Conservation (phyloP, 2,797 vertebrate genomes). For the Urocyon cinereoargenteus region DNA sequence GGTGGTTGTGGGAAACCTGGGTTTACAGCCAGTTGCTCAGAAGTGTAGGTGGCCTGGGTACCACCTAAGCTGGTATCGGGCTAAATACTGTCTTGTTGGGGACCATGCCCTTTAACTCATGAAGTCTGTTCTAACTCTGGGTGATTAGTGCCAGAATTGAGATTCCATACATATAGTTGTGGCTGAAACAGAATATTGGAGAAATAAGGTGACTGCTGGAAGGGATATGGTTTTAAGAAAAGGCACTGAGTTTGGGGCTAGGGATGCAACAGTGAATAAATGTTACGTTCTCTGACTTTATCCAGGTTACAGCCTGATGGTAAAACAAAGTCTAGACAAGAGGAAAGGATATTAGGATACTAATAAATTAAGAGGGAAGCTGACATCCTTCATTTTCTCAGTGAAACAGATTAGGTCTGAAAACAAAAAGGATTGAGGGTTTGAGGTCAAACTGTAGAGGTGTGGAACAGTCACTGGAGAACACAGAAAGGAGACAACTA, state of each 20-base stretch:
- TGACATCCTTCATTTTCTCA: background rate
- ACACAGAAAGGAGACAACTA: background rate
- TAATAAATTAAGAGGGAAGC: background rate
- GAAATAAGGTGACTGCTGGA: background rate
- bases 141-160: background rate
- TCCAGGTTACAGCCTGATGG: background rate
- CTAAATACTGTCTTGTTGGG: background rate
- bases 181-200: background rate
- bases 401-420: slow-evolving; percentile 15
- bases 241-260: background rate
- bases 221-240: background rate
- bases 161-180: background rate
- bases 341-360: background rate
- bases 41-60: background rate
- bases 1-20: background rate
- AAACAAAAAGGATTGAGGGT: slow-evolving; percentile 20
- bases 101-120: background rate
- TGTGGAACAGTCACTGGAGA: background rate
- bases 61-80: background rate
- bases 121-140: background rate
- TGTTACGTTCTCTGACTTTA: background rate
- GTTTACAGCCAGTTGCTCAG: background rate
- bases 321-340: slow-evolving; percentile 16
- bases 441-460: background rate
- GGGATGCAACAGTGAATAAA: slow-evolving; percentile 21